Evolutionary conservation across 1,140 invertebrate species (phyloP).

Genomic region (Triops cancriformis): DNA sequence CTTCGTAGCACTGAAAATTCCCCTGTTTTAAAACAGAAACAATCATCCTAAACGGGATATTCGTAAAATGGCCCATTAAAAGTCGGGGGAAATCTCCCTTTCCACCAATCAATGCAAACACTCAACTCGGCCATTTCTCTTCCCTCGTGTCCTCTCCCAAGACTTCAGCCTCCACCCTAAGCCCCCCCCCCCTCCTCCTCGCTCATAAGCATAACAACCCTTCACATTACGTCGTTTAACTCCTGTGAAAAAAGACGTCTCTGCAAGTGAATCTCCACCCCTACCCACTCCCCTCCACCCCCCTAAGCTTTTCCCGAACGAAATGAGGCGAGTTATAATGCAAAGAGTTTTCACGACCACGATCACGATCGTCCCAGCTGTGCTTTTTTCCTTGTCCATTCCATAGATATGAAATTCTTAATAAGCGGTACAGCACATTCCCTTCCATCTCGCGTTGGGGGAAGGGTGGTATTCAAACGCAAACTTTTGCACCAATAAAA

Average conservation of each 20-base stretch:
- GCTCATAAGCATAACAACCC: background rate
- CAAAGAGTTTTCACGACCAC: background rate
- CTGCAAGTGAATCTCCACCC: background rate
- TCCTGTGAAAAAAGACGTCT: background rate
- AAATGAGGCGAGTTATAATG: background rate
- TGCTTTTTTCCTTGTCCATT: background rate
- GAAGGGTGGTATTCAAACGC: background rate
- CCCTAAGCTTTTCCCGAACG: background rate
- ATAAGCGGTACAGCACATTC: background rate
- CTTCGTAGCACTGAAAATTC: no score
- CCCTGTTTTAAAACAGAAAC: no score
- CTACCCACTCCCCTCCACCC: background rate
- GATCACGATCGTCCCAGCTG: slow-evolving; percentile 12
- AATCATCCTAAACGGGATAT: no score
- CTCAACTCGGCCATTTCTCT: background rate
- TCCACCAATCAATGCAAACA: no score
- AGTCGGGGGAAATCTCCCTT: no score
- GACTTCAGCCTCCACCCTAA: background rate
- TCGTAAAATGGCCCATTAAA: no score
- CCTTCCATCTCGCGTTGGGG: background rate
- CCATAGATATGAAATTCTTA: background rate
- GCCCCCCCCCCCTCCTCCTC: background rate
- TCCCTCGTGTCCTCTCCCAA: background rate
- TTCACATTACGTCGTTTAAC: background rate
- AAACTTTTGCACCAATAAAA: background rate